Base-by-base conservation (phyloP, 2,113 vertebrate species). In the Podiceps cristatus region DNA sequence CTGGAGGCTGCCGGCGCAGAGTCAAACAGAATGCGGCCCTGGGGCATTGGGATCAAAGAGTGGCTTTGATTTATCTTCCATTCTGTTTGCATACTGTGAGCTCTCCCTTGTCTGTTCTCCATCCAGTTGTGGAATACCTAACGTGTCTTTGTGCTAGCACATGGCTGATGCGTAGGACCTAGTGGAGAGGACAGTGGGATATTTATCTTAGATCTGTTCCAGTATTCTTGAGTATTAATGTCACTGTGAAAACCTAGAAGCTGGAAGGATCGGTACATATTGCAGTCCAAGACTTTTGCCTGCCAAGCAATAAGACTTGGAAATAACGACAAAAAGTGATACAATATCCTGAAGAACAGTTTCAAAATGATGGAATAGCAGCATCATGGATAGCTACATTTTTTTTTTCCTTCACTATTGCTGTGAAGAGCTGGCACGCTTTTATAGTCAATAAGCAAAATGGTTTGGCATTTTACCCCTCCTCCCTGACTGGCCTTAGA, bases 281-380 rank as follows among this genome's bases (percentile, higher is more conserved):
- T 25, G 53, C 53, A 59, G 71, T 64, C 85, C 81, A 92, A 82
- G 83, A 95, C 47, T 50, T 96, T 83, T 92, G 56, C 69, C 92
- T 96, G 92, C 88, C 82, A 88, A 95, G 66, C 88, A 93, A 25
- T 95, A 86, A 58, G 37, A 23, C 35, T 95, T 94, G 73, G 68
- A 96, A 94, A 94, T 25, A 94, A 81, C 93, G 88, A 91, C 55
- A 95, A 56, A 92, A 95, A 84, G 67, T 81, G 80, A 86, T 60
- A 78, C 74, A 85, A 75, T 75, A 93, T 68, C 86, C 44, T 78
- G 68, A 96, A 76, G 47, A 93, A 73, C 55, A 67, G 40, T 53
- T 71, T 92, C 56, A 86, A 92, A 90, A 86, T 84, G 11, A 90
- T 67, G 44, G 80, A 77, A 91, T 31, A 93, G 60, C 44, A 86